These are phyloP conservation scores for Otolemur garnettii DNA, from an alignment of 2,113 vertebrate species.

Conservation along the genomic window DNA sequence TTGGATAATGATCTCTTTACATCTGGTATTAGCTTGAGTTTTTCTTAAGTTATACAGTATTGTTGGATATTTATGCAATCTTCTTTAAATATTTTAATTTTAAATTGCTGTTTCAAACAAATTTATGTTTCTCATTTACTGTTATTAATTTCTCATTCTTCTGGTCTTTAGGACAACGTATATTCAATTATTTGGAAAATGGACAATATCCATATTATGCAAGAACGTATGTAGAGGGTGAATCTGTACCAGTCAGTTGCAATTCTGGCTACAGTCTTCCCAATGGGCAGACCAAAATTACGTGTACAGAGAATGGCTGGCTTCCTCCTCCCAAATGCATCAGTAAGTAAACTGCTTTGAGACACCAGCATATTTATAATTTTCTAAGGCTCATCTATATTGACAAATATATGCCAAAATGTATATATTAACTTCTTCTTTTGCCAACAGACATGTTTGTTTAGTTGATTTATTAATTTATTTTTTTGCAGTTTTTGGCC, in stretches of 20 bases:
- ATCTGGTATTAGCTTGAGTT: accelerated
- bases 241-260: not conserved
- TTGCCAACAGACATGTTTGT: not conserved
- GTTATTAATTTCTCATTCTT: not conserved
- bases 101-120: not conserved
- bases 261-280: accelerated
- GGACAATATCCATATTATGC: accelerated
- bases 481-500: no score
- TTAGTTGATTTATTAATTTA: no score
- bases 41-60: not conserved
- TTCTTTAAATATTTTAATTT: not conserved
- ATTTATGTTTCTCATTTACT: not conserved
- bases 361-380: not conserved
- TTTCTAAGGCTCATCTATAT: no score
- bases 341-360: conserved; percentile 73
- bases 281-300: not conserved
- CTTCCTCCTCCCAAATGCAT: conserved; percentile 73
- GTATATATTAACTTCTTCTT: not conserved
- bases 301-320: conserved; percentile 81
- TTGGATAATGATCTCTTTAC: not conserved
- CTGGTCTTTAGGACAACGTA: conserved; percentile 27
- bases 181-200: not conserved
- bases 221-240: not conserved
- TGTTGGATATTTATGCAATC: not conserved
- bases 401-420: not conserved